Evolutionary conservation across 2,797 vertebrate species (phyloP).

Genomic region (Jordanella pulchra): DNA sequence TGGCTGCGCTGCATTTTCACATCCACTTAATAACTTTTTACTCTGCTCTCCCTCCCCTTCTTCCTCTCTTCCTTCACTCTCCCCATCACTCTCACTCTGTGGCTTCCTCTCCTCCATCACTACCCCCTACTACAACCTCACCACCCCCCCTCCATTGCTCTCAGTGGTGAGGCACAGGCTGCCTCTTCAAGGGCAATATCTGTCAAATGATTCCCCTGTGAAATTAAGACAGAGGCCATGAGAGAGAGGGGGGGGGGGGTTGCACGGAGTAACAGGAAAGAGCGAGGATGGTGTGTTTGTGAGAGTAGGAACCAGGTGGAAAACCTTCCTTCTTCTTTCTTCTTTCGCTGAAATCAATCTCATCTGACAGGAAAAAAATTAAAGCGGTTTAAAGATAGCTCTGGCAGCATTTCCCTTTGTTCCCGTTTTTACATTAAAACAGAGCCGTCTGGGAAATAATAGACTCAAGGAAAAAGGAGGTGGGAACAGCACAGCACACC

Average conservation of each 20-base stretch:
- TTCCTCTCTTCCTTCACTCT: constrained; percentile 30
- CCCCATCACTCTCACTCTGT: constrained; percentile 64
- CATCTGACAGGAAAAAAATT: constrained; percentile 46
- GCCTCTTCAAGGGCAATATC: constrained; percentile 82
- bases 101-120: constrained; percentile 58
- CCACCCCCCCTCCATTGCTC: constrained; percentile 54
- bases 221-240: constrained; percentile 81
- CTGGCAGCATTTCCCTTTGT: constrained; percentile 45
- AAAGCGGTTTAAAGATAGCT: constrained; percentile 65
- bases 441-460: constrained; percentile 43
- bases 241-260: constrained; percentile 45
- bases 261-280: constrained; percentile 17
- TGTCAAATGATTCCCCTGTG: constrained; percentile 81
- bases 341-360: constrained; percentile 48
- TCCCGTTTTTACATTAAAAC: constrained; percentile 44
- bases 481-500: constrained; percentile 6
- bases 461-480: constrained; percentile 31
- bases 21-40: constrained; percentile 84
- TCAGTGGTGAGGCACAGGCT: constrained; percentile 70
- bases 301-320: constrained; percentile 47
- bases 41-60: constrained; percentile 44
- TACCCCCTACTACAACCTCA: constrained; percentile 27
- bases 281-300: constrained; percentile 17
- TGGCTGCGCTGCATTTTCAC: constrained; percentile 82
- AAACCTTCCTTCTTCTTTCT: constrained; percentile 29